Evolutionary conservation across 2,888 invertebrate genomes (phyloP).

Genomic region (Leptura quadrifasciata): DNA sequence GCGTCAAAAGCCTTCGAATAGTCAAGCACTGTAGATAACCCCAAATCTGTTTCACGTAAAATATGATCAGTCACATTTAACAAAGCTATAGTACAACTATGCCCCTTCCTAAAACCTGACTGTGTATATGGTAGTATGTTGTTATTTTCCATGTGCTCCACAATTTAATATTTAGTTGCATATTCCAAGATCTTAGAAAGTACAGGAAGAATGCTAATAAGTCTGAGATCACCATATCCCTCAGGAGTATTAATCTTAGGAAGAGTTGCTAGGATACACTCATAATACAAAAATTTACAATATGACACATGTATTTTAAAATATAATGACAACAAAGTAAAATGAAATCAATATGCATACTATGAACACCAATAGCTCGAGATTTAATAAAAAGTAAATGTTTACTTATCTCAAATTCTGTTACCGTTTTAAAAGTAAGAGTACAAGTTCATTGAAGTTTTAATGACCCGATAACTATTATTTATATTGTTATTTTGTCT

Average conservation of each 20-base stretch:
- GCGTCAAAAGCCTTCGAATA: neutral
- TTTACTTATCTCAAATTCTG: neutral
- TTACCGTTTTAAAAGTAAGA: no score
- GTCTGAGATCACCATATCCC: neutral
- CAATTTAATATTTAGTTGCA: neutral
- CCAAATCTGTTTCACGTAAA: neutral
- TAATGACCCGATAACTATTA: neutral
- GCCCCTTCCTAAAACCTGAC: no score
- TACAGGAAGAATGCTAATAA: neutral
- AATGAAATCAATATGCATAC: neutral
- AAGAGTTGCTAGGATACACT: neutral
- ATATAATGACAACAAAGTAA: slow-evolving; percentile 1
- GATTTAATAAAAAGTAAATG: neutral
- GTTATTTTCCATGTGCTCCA: no score
- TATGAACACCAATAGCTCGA: neutral
- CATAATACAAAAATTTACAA: no score
- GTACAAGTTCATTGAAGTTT: neutral
- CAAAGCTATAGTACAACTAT: no score
- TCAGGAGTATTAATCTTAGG: neutral
- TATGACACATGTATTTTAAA: slow-evolving; percentile 5
- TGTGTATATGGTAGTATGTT: no score
- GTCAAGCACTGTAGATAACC: neutral
- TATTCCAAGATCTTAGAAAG: neutral
- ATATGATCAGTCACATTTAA: no score
- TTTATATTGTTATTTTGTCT: neutral